Evolutionary conservation across 2,888 invertebrate genomes (phyloP).

Genomic region (Andrena bicolor): DNA sequence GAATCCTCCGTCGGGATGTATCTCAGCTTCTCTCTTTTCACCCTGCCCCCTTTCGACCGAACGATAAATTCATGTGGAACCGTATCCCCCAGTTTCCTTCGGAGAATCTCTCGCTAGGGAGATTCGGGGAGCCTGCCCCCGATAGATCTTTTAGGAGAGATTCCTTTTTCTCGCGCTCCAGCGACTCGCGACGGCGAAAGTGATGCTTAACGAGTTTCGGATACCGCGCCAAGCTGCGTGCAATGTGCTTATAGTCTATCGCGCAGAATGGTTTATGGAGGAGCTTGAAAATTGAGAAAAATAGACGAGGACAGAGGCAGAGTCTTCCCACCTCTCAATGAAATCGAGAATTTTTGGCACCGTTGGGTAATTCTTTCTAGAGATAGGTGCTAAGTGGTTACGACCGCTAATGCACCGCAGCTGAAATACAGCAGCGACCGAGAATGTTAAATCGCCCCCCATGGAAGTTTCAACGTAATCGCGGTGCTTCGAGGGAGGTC

Average conservation of each 20-base stretch:
- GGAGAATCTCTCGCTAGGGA: not conserved
- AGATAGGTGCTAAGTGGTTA: not conserved
- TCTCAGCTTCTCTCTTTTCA: conserved; percentile 3
- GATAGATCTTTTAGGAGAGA: not conserved
- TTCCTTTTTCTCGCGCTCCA: too few species aligned
- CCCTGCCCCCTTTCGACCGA: not conserved
- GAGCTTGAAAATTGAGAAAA: not conserved
- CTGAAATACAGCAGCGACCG: not conserved
- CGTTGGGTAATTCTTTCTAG: not conserved
- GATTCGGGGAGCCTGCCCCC: not conserved
- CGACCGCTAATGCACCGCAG: not conserved
- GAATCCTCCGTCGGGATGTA: conserved; percentile 45
- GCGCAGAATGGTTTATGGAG: not conserved
- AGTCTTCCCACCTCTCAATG: not conserved
- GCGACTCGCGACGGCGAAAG: not conserved
- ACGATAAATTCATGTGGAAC: conserved; percentile 26
- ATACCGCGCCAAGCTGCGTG: too few species aligned
- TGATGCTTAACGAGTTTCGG: not conserved
- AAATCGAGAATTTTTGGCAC: not conserved
- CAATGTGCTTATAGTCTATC: not conserved
- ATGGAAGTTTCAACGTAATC: conserved; percentile 36
- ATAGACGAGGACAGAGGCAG: too few species aligned
- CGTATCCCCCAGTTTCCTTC: conserved; percentile 14
- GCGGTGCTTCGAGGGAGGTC: conserved; percentile 13
- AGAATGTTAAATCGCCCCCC: conserved; percentile 11